Evolutionary conservation across 2,797 vertebrate genomes (phyloP).

Genomic region (Crax fasciolata): DNA sequence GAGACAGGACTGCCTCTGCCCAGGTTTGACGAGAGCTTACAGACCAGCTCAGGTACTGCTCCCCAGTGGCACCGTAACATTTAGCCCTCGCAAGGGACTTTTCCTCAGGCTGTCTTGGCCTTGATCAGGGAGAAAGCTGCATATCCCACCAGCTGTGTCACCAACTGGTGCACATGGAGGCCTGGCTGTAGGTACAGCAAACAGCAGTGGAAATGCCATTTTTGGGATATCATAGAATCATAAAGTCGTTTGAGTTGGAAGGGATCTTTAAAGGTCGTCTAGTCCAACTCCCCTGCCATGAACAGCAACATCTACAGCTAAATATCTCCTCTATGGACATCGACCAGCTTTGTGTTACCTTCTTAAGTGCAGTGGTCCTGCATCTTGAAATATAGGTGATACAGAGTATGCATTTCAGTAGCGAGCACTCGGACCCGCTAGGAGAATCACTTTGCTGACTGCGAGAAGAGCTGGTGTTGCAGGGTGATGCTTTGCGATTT

Average conservation of each 20-base stretch:
- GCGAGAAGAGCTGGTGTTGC: neutral
- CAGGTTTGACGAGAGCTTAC: neutral
- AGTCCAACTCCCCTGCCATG: neutral
- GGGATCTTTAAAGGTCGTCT: neutral
- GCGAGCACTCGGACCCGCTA: neutral
- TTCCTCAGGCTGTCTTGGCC: neutral
- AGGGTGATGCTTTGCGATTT: neutral
- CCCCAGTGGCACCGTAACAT: neutral
- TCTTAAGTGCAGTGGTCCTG: neutral
- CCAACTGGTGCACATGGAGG: neutral
- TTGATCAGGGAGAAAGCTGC: neutral
- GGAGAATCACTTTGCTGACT: neutral
- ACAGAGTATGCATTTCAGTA: neutral
- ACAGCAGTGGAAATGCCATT: neutral
- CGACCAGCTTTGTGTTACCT: neutral
- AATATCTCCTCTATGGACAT: neutral
- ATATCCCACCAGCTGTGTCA: neutral
- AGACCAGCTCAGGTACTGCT: neutral
- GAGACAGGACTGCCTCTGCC: neutral
- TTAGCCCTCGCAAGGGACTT: neutral
- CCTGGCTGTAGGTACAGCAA: neutral
- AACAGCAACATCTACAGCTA: neutral
- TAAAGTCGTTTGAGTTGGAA: neutral
- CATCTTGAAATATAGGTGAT: neutral
- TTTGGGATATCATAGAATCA: neutral